Evolutionary conservation across 1,140 invertebrate genomes (phyloP).

Genomic region (Ips nitidus): DNA sequence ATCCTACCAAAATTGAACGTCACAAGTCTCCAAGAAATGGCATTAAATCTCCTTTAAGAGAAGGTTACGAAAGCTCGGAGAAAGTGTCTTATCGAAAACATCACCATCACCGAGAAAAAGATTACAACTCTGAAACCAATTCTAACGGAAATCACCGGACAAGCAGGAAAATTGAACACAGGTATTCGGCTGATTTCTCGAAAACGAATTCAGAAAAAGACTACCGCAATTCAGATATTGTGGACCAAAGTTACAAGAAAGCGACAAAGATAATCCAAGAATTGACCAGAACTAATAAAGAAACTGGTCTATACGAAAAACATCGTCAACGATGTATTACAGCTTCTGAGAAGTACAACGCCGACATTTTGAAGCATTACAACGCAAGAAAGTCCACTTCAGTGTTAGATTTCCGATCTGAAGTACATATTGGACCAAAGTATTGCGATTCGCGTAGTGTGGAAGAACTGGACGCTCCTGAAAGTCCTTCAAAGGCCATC

Average conservation of each 20-base stretch:
- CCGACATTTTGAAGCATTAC: conserved; percentile 49
- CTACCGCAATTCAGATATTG: conserved; percentile 36
- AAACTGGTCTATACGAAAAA: conserved; percentile 47
- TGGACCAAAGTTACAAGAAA: conserved; percentile 51
- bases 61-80: conserved; percentile 48
- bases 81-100: conserved; percentile 48
- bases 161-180: conserved; percentile 39
- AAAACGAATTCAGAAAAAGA: conserved; percentile 41
- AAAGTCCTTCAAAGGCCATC: conserved; percentile 32
- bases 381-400: conserved; percentile 50
- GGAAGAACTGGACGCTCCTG: conserved; percentile 42
- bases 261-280: conserved; percentile 51
- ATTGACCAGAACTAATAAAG: conserved; percentile 46
- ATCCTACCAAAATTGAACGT: conserved; percentile 49
- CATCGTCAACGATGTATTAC: conserved; percentile 49
- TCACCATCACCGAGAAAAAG: conserved; percentile 50
- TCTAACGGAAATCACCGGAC: conserved; percentile 51
- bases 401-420: conserved; percentile 50
- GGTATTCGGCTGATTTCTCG: conserved; percentile 37
- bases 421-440: conserved; percentile 48
- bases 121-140: conserved; percentile 60
- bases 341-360: conserved; percentile 50
- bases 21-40: conserved; percentile 50
- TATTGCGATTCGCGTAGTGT: conserved; percentile 44
- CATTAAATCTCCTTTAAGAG: conserved; percentile 51